phyloP scores from a whole-genome alignment of 2,113 vertebrate species.

The Tretioscincus oriximinensis region DNA sequence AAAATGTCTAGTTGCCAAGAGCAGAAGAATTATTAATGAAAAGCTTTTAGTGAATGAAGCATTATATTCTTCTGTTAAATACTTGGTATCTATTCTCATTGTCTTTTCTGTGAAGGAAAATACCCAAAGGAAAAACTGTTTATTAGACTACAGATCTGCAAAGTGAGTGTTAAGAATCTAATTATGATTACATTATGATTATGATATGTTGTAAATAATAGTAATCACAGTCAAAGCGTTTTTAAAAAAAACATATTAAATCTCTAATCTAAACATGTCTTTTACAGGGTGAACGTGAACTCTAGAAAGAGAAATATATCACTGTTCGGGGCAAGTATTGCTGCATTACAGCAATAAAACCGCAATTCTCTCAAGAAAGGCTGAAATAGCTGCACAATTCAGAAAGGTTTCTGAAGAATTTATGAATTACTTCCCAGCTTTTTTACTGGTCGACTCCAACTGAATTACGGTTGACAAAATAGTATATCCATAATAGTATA shows the following conservation, averaged over 20 bases:
- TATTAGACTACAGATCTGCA: conserved; percentile 6
- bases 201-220: too few relatives aligned
- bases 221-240: too few relatives aligned
- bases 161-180: conserved; percentile 26
- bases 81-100: neutral
- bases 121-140: conserved; percentile 11
- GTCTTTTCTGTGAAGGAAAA: conserved; percentile 9
- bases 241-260: neutral
- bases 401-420: neutral
- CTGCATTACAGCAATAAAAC: neutral
- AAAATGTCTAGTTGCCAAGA: neutral
- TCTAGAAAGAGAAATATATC: neutral
- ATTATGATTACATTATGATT: neutral
- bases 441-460: neutral
- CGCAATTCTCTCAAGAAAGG: neutral
- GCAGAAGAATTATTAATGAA: neutral
- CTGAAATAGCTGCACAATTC: neutral
- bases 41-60: conserved; percentile 22
- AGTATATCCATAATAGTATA: neutral
- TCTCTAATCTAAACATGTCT: conserved; percentile 20
- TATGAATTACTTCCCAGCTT: neutral
- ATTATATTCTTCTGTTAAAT: neutral
- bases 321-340: neutral
- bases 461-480: neutral
- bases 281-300: conserved; percentile 1